Evolutionary conservation across 2,888 invertebrate species (phyloP).

Genomic region (Bellardia bayeri): DNA sequence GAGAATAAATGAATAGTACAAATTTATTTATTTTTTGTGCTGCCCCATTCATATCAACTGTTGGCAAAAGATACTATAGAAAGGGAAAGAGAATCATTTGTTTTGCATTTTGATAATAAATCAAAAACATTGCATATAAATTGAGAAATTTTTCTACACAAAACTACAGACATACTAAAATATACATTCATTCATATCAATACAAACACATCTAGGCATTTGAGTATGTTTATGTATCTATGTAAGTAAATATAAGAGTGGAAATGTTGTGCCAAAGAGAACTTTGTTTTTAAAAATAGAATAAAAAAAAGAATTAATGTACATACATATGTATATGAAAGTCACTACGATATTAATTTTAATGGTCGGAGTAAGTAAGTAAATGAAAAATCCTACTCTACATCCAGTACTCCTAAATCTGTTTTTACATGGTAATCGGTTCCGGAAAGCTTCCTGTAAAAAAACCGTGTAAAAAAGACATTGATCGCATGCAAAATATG

Average conservation of each 20-base stretch:
- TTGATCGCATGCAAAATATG: too few species aligned
- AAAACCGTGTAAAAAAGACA: too few species aligned
- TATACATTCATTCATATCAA: background rate
- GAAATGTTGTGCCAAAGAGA: background rate
- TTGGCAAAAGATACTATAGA: background rate
- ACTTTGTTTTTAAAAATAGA: too few species aligned
- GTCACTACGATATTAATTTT: too few species aligned
- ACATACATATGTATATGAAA: too few species aligned
- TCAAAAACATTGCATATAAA: conserved; percentile 81
- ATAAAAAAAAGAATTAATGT: too few species aligned
- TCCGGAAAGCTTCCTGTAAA: too few species aligned
- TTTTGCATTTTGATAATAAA: conserved; percentile 78
- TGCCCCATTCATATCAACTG: background rate
- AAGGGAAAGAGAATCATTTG: conserved; percentile 59
- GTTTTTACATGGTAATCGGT: too few species aligned
- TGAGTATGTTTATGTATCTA: conserved; percentile 16
- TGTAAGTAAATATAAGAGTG: conserved; percentile 16
- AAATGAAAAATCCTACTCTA: too few species aligned
- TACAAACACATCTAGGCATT: conserved; percentile 15
- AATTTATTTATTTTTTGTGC: background rate
- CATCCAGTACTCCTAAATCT: too few species aligned
- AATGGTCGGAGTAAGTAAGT: too few species aligned
- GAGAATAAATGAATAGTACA: conserved; percentile 39
- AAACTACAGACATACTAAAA: background rate
- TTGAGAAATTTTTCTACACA: conserved; percentile 74